phyloP scores from a whole-genome alignment of 1,140 invertebrate genomes.

The Diachasmimorpha longicaudata region DNA sequence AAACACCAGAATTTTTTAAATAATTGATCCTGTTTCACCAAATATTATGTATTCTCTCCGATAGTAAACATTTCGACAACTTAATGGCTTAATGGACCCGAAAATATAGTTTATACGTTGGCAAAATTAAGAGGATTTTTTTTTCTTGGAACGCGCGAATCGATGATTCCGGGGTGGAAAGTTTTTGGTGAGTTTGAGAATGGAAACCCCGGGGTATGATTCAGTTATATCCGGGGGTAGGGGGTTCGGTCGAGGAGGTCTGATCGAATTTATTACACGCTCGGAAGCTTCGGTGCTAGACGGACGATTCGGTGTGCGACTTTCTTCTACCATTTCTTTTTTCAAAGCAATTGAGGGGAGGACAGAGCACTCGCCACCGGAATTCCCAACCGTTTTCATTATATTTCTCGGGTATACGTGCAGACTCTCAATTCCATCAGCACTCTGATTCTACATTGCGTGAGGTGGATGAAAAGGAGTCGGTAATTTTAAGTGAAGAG shows the following conservation, averaged over 20 bases:
- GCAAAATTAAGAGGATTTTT: background rate
- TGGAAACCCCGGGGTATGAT: background rate
- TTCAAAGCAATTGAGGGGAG: background rate
- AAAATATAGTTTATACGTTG: too few relatives aligned
- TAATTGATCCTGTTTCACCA: too few relatives aligned
- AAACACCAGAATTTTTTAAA: too few relatives aligned
- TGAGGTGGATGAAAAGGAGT: background rate
- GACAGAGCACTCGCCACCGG: background rate
- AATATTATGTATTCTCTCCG: background rate
- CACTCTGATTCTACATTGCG: background rate
- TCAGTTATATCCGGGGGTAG: background rate
- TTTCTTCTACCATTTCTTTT: background rate
- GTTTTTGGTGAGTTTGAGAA: background rate
- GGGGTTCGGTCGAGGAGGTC: background rate
- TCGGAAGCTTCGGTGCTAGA: background rate
- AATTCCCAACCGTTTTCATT: background rate
- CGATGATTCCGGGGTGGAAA: background rate
- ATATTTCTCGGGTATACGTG: background rate
- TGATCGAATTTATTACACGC: constrained; percentile 7
- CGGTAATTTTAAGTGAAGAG: background rate
- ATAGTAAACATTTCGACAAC: background rate
- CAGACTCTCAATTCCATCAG: background rate
- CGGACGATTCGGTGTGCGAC: background rate
- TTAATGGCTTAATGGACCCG: too few relatives aligned
- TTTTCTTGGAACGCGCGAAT: background rate